phyloP scores from a whole-genome alignment of 2,113 vertebrate genomes.

The Cyprinodon variegatus region DNA sequence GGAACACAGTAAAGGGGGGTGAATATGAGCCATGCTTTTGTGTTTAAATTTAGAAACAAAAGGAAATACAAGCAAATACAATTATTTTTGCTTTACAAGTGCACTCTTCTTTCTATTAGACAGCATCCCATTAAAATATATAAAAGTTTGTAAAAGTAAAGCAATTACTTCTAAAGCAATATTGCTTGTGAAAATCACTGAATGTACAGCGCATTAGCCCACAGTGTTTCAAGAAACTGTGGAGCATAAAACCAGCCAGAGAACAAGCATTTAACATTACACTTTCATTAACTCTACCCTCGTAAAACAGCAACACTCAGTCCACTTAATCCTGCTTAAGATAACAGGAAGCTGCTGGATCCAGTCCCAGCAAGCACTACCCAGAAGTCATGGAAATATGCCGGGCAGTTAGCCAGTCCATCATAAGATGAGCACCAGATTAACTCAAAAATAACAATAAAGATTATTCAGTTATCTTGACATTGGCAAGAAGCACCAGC shows the following conservation, averaged over 20 bases:
- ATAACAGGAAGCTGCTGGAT: constrained; percentile 15
- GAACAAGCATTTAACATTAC: constrained; percentile 7
- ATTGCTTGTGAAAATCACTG: background rate
- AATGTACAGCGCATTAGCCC: background rate
- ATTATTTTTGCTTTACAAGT: background rate
- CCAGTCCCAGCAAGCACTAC: background rate
- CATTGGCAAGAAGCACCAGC: background rate
- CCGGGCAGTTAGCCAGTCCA: constrained; percentile 8
- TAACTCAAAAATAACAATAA: constrained; percentile 8
- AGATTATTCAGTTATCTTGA: constrained; percentile 12
- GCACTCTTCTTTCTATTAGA: background rate
- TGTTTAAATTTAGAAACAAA: background rate
- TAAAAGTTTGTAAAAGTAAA: background rate
- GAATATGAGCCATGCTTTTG: background rate
- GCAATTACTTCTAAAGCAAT: background rate
- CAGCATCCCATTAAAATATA: background rate
- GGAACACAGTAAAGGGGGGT: too few species aligned
- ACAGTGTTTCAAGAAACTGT: background rate
- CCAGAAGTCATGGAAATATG: constrained; percentile 16
- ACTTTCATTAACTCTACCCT: background rate
- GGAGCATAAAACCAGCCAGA: background rate
- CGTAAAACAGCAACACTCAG: background rate
- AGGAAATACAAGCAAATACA: background rate
- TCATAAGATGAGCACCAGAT: constrained; percentile 28
- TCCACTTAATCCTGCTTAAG: background rate